Base-by-base conservation (phyloP, 1,140 invertebrate species). In the Drosophila equinoxialis region DNA sequence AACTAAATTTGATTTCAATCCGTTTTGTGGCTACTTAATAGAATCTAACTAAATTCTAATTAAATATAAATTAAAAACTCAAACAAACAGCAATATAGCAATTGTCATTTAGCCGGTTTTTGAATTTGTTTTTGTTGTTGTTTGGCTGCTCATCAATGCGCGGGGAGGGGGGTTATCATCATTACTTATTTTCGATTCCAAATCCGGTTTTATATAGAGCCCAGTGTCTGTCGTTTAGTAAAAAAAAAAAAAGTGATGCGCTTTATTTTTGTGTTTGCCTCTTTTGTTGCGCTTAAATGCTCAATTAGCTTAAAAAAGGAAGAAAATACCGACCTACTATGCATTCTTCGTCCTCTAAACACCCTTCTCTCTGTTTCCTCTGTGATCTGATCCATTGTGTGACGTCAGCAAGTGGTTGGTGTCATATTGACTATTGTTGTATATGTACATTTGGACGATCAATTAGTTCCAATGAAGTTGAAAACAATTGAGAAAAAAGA, bases 391-490 rank as follows among this genome's bases (percentile, higher is more conserved):
- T 66, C 51, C 13, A 20, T 26, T 41, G 20, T 71, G 75, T 77
- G 75, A 77, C 74, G 75, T 63, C 74, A 77, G 62, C 62, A 64
- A 75, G 30, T 76, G 45, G 33, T 23, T 55, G 37, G 39, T 70
- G 67, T 26, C 57, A 14, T 61, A 20, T 69, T 10, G 20, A 60
- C n/a, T 68, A 64, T 79, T 72, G 77, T 84, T 48, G 20, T 48
- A 20, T 8, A 39, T 48, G 23, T 26, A 26, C 23, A 86, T 71
- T 82, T 71, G 83, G 51, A 39, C 63, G 51, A 75, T 85, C 83
- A 87, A 87, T 87, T 87, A 81, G 76, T 60, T 80, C 83, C 80
- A 87, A 83, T 87, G 76, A 87, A 51, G 81, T 81, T 73, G 82
- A 74, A 71, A 39, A 59, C 74, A 76, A 73, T 69, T 59, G 57